Evolutionary conservation across 2,797 vertebrate genomes (phyloP), one percentile per base, ranked within the genome.

Genomic region (Naso thynnoides): DNA sequence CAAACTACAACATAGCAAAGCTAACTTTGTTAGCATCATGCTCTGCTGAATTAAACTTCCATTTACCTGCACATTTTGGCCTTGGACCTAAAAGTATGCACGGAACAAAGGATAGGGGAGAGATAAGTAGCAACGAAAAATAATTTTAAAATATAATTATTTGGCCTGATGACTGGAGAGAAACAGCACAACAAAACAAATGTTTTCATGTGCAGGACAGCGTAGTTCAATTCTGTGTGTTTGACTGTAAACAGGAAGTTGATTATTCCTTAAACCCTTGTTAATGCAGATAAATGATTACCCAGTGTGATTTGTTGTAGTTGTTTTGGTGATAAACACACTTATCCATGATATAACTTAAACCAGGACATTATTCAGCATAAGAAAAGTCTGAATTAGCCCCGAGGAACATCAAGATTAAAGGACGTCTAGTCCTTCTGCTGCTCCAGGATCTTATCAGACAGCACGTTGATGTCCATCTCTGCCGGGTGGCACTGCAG

Each of bases 401-500:
- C 10, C 26, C 3, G 0, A 3, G 27, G 69, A 47, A 36, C 0
- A 29, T 7, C 0, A n/a, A 45, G 48, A 49, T 11, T 2, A 8
- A 23, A 13, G 44, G 0, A 44, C 4, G 50, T 50, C 59, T 78
- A 78, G 33, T 85, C 57, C 31, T 54, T 42, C 69, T 91, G 77
- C 19, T 89, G 73, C 70, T 93, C 83, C 70, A 97, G 76, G 8
- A 98, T 91, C 23, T 94, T 83, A 53, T 93, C 88, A 0, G 96
- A 96, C 53, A 98, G 93, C 8, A 91, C 84, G 27, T 96, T 96
- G 41, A 97, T 88, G 87, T 97, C 96, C 1, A 76, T 92, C 70
- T 94, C 89, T 1, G 75, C 54, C 0, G 94, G 93, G 58, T 97
- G 87, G 41, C 91, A 87, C 88, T 96, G 94, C 27, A 97, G 92